phyloP scores from a whole-genome alignment of 2,888 invertebrate species.

The Drosophila differens region DNA sequence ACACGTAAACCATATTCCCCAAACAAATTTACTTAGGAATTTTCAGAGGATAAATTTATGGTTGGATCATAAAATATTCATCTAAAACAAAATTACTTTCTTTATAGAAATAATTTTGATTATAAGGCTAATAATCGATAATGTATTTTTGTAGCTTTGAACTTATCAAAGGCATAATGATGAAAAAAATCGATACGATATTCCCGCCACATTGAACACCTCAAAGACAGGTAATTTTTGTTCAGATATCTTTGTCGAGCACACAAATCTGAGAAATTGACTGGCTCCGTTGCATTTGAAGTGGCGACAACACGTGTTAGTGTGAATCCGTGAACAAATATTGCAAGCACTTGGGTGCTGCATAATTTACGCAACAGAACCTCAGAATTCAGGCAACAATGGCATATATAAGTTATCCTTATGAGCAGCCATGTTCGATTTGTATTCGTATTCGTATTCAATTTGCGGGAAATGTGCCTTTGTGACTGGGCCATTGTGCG shows the following conservation, averaged over 20 bases:
- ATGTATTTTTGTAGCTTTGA: not conserved
- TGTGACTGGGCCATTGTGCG: conserved; percentile 19
- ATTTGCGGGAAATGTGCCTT: conserved; percentile 26
- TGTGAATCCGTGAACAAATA: conserved; percentile 46
- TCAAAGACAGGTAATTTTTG: not conserved
- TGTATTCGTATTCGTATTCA: conserved; percentile 10
- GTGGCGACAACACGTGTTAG: not conserved
- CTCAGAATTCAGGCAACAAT: conserved; percentile 38
- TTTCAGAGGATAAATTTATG: not conserved
- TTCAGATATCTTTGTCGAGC: not conserved
- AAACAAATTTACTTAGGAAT: not conserved
- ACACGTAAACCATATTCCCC: too few relatives aligned
- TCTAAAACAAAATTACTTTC: not conserved
- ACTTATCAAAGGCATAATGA: not conserved
- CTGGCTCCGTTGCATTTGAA: conserved; percentile 11
- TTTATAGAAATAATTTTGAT: not conserved
- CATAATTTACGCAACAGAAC: conserved; percentile 64
- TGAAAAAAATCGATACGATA: not conserved
- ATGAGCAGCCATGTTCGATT: not conserved
- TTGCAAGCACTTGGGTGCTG: conserved; percentile 44
- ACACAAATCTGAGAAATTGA: not conserved
- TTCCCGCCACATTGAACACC: not conserved
- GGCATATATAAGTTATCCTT: conserved; percentile 29
- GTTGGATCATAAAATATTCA: not conserved
- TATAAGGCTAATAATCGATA: not conserved